Percentiles rank a stretch among this genome's conserved stretches.
These are phyloP conservation scores for Amphipyra berbera DNA, from an alignment of 2,888 invertebrate genomes.

Conservation along the genomic window DNA sequence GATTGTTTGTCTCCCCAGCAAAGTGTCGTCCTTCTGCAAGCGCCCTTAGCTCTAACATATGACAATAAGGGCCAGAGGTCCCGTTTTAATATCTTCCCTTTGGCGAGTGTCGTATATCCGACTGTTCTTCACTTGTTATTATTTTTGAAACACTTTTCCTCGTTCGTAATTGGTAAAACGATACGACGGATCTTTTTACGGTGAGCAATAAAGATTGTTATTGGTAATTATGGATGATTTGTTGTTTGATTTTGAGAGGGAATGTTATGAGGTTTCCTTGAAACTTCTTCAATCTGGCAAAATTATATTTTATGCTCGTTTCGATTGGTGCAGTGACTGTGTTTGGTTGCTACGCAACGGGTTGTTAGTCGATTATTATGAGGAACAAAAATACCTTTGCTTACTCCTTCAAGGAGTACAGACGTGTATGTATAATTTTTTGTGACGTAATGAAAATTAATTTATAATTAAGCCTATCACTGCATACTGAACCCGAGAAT, in stretches of 20 bases:
- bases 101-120: conserved; percentile 43
- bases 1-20: too few species aligned
- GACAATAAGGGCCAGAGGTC: conserved; percentile 45
- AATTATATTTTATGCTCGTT: too few species aligned
- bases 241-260: conserved; percentile 16
- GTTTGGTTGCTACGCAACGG: too few species aligned
- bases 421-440: too few species aligned
- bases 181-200: conserved; percentile 34
- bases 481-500: too few species aligned
- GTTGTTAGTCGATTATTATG: too few species aligned
- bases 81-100: conserved; percentile 53
- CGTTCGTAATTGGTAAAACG: conserved; percentile 47
- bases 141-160: conserved; percentile 49
- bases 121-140: conserved; percentile 47
- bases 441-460: too few species aligned
- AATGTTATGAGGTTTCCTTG: conserved; percentile 3
- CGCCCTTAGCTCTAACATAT: conserved; percentile 32
- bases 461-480: too few species aligned
- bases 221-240: conserved; percentile 49
- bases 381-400: too few species aligned
- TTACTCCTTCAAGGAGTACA: too few species aligned
- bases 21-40: neutral
- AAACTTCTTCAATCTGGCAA: conserved; percentile 8
- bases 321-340: too few species aligned
- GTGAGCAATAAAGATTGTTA: conserved; percentile 20